Base-by-base conservation (phyloP, 2,888 invertebrate genomes). In the Eueremaeus valkanovi region DNA sequence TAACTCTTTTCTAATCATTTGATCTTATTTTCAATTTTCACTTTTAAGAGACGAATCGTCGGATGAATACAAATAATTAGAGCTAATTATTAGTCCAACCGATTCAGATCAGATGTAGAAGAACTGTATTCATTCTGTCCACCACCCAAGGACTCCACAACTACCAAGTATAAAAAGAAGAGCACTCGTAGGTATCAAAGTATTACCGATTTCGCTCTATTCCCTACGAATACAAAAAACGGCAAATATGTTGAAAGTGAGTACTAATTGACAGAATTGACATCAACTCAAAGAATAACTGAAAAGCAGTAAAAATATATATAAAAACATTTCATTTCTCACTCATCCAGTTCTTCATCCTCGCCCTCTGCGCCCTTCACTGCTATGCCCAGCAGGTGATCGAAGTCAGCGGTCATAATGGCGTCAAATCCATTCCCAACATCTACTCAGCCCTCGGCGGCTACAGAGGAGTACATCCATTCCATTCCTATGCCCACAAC, bases 191-290 rank as follows among this genome's bases (percentile, higher is more conserved):
- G 36, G 36, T 36, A 36, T 8, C 11, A 36, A 36, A 8, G 36
- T 36, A 36, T 36, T 36, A 11, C 5, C 36, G 36, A 36, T n/a
- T n/a, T n/a, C n/a, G n/a, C n/a, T n/a, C n/a, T n/a, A n/a, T n/a
- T n/a, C n/a, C n/a, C n/a, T n/a, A n/a, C n/a, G n/a, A n/a, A n/a
- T n/a, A n/a, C n/a, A n/a, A n/a, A n/a, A n/a, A n/a, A 36, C 36
- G 36, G 45, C 18, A 51, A 58, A 58, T 58, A 58, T 58, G 58
- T 58, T 58, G 58, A 58, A 58, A 58, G 58, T 58, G 18, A 58
- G 58, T 58, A 11, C 11, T 13, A 58, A 16, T 58, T 29, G 6
- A 51, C 24, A 51, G 3, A 49, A 11, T 49, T 49, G 3, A 51
- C 6, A 21, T 51, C 51, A 51, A 51, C 21, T n/a, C 3, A 51